phyloP scores from a whole-genome alignment of 1,140 invertebrate genomes.

The Cotesia vestalis region DNA sequence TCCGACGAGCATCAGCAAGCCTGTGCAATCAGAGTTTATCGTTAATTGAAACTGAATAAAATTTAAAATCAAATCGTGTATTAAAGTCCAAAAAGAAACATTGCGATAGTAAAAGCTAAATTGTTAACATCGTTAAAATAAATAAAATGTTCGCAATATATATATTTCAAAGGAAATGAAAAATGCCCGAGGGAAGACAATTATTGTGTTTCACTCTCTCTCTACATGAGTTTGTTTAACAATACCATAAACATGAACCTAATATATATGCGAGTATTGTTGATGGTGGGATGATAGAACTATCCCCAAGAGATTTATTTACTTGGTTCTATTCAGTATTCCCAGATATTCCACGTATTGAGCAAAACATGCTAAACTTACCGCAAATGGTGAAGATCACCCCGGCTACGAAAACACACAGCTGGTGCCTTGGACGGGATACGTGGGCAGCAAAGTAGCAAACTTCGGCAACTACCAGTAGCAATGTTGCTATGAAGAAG shows the following conservation, averaged over 20 bases:
- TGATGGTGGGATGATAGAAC: neutral
- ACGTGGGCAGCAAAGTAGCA: conserved; percentile 72
- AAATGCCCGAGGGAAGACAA: no score
- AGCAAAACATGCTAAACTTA: conserved; percentile 46
- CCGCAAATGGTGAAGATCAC: conserved; percentile 75
- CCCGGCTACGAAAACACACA: conserved; percentile 74
- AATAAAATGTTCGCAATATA: neutral
- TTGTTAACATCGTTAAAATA: neutral
- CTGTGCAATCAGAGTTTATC: conserved; percentile 64
- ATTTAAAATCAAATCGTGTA: conserved; percentile 9
- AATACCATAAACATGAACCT: no score
- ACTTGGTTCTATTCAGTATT: neutral
- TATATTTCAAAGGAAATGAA: no score
- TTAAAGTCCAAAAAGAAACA: no score
- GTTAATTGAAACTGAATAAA: conserved; percentile 46
- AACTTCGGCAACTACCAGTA: conserved; percentile 72
- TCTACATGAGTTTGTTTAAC: no score
- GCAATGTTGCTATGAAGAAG: conserved; percentile 70
- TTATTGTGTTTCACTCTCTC: no score
- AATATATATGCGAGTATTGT: no score
- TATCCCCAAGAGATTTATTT: neutral
- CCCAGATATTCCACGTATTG: neutral
- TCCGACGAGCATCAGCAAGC: conserved; percentile 86
- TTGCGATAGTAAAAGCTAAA: no score
- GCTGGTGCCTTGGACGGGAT: conserved; percentile 63